A percentile compares a stretch with the other conserved stretches of the same genome.
These are phyloP conservation scores for Oxytorus armatus DNA, from an alignment of 2,888 invertebrate genomes.

Conservation along the genomic window DNA sequence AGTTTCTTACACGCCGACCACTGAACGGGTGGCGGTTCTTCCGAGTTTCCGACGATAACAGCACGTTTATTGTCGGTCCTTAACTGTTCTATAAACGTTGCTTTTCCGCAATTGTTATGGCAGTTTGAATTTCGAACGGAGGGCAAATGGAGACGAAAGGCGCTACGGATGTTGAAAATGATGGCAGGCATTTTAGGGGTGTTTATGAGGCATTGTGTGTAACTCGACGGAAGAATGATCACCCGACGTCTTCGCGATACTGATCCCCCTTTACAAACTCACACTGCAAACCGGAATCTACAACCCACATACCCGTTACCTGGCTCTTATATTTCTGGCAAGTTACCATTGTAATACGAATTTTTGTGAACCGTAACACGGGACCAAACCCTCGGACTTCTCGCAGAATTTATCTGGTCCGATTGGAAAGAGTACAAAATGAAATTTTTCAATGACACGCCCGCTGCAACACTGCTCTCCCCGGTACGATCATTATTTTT, in stretches of 20 bases:
- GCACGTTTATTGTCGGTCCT: conserved; percentile 79
- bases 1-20: too few species aligned
- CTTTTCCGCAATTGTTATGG: conserved; percentile 41
- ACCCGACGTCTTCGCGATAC: conserved; percentile 66
- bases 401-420: too few species aligned
- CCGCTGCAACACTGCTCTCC: too few species aligned
- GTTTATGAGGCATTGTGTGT: conserved; percentile 85
- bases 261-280: conserved; percentile 32
- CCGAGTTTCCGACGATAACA: conserved; percentile 76
- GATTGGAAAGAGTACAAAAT: too few species aligned
- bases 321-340: not conserved
- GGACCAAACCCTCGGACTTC: too few species aligned
- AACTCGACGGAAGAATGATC: conserved; percentile 83
- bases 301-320: too few species aligned
- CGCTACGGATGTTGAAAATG: conserved; percentile 77
- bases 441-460: too few species aligned
- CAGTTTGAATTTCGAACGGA: conserved; percentile 14
- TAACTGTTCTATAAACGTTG: conserved; percentile 75
- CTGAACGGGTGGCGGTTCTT: too few species aligned
- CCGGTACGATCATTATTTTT: not conserved
- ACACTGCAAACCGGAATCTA: too few species aligned
- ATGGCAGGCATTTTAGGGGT: conserved; percentile 82
- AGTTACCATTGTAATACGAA: too few species aligned
- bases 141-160: conserved; percentile 48
- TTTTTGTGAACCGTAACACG: too few species aligned